phyloP scores from a whole-genome alignment of 2,888 invertebrate species.

The Mellilla xanthometata region DNA sequence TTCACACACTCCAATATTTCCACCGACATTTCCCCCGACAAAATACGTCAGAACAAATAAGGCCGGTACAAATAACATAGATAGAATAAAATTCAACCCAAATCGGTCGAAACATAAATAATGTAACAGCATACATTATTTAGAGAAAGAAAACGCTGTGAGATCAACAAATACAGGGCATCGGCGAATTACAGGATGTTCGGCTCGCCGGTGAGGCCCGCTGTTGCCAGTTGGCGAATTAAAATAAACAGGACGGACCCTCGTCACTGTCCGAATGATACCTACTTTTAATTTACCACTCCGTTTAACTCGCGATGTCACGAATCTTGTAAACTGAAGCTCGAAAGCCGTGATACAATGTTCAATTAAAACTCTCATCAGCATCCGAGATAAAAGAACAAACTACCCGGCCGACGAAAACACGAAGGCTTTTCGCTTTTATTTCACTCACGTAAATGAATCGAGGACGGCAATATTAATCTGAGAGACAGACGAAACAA shows the following conservation, averaged over 20 bases:
- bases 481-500: conserved; percentile 5
- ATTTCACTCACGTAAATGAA: conserved; percentile 24
- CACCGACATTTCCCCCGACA: conserved; percentile 28
- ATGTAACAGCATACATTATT: conserved; percentile 55
- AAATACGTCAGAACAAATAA: conserved; percentile 35
- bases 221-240: conserved; percentile 35
- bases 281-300: conserved; percentile 61
- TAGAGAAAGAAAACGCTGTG: conserved; percentile 32
- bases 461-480: conserved; percentile 21
- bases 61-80: conserved; percentile 33
- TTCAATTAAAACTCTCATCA: conserved; percentile 36
- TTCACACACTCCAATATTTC: conserved; percentile 31
- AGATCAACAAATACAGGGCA: conserved; percentile 41
- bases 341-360: conserved; percentile 29
- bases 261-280: conserved; percentile 57
- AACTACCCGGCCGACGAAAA: not conserved
- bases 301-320: conserved; percentile 51
- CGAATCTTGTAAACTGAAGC: conserved; percentile 34
- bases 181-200: conserved; percentile 24
- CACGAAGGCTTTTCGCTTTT: conserved; percentile 1
- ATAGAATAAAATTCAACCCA: conserved; percentile 23
- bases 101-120: conserved; percentile 50
- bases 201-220: conserved; percentile 26
- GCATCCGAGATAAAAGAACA: conserved; percentile 19
- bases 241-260: conserved; percentile 46